These are phyloP conservation scores for Gambusia affinis DNA, from an alignment of 2,113 vertebrate genomes.

Conservation along the genomic window DNA sequence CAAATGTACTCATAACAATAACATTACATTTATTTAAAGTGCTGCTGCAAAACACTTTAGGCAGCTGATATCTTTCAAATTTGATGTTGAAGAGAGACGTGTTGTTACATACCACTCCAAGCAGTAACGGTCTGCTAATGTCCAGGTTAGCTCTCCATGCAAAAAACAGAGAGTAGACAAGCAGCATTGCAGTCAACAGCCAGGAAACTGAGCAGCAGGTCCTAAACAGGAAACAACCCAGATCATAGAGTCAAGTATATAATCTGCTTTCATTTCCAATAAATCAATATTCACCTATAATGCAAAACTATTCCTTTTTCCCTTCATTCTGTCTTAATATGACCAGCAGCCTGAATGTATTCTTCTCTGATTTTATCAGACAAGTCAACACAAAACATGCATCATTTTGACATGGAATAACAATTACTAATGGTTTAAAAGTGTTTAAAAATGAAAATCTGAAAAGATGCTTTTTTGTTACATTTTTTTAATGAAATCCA, in stretches of 20 bases:
- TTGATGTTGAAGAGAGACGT: neutral
- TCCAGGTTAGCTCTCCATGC: constrained; percentile 98
- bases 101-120: constrained; percentile 89
- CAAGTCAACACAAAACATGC: too few species aligned
- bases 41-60: neutral
- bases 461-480: neutral
- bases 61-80: neutral
- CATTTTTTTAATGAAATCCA: neutral
- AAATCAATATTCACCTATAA: neutral
- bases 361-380: too few species aligned
- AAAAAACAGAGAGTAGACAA: constrained; percentile 93
- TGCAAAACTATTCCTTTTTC: neutral
- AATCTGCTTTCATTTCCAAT: neutral
- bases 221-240: constrained; percentile 46
- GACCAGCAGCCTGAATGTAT: neutral
- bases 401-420: too few species aligned
- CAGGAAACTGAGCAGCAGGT: constrained; percentile 77
- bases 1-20: neutral
- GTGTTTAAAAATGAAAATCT: too few species aligned
- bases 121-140: constrained; percentile 89
- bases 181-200: constrained; percentile 86
- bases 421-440: too few species aligned
- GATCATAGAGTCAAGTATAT: constrained; percentile 9
- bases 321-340: too few species aligned
- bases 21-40: neutral